Conservation (phyloP, 2,113 vertebrate species). For the Stomatorhinus ivindoensis region DNA sequence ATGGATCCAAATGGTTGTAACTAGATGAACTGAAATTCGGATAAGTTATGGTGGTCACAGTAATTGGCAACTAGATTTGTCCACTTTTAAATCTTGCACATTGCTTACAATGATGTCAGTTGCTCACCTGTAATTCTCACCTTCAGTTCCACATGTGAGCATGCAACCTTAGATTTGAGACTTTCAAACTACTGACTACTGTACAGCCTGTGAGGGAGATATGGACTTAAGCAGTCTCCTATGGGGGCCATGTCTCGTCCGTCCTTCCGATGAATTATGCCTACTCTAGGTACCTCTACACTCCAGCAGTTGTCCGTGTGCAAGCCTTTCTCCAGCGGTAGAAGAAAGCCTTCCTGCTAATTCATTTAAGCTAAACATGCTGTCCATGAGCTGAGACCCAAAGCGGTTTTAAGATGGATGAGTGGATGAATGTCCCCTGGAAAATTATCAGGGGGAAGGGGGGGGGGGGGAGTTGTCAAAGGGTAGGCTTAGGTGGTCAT, state of each 20-base stretch:
- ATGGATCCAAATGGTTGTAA: not conserved
- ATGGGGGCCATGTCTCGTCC: not conserved
- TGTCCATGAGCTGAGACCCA: not conserved
- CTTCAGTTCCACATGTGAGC: not conserved
- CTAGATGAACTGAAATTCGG: not conserved
- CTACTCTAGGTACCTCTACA: not conserved
- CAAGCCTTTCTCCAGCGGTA: not conserved
- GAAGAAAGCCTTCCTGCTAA: not conserved
- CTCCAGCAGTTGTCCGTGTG: not conserved
- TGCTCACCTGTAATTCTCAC: not conserved
- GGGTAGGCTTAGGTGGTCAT: not conserved
- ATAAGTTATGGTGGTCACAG: not conserved
- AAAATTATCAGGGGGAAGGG: conserved; percentile 41
- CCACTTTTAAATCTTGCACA: not conserved
- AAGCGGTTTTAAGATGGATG: not conserved
- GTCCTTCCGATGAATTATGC: not conserved
- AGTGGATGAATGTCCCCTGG: conserved; percentile 2
- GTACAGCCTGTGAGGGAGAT: not conserved
- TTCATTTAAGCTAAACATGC: not conserved
- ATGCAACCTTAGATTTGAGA: not conserved
- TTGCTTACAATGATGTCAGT: conserved; percentile 10
- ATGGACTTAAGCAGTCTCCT: not conserved
- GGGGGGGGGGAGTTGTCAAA: not conserved
- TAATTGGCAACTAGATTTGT: not conserved
- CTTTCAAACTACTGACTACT: not conserved